These are phyloP conservation scores for Colius striatus DNA, from an alignment of 2,113 vertebrate species.

Conservation along the genomic window DNA sequence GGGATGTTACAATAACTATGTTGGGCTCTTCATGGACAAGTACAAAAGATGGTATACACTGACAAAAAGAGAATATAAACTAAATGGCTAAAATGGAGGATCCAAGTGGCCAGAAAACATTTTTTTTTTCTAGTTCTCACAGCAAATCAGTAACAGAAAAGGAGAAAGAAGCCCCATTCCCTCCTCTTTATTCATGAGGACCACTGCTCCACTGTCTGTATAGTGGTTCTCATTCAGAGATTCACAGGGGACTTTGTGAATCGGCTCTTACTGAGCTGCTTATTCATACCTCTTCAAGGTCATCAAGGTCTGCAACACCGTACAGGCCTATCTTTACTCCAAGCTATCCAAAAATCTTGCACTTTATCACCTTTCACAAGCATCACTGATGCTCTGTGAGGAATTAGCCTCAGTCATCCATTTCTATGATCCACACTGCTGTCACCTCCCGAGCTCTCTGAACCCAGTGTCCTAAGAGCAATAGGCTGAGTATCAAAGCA, in stretches of 20 bases:
- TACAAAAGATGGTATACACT: not conserved
- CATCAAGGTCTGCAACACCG: not conserved
- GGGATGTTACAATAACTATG: not conserved
- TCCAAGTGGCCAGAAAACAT: not conserved
- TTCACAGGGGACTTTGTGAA: not conserved
- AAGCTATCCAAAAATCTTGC: not conserved
- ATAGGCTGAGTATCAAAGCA: not conserved
- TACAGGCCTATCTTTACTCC: too few species aligned
- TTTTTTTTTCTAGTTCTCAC: not conserved
- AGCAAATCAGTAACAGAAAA: not conserved
- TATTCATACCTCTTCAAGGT: not conserved
- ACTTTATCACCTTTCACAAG: not conserved
- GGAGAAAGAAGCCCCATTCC: not conserved
- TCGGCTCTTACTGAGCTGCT: not conserved
- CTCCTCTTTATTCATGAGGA: not conserved
- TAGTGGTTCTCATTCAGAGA: rapidly evolving
- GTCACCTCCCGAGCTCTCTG: not conserved
- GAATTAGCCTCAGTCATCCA: not conserved
- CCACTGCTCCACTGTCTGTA: rapidly evolving
- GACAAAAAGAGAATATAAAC: not conserved
- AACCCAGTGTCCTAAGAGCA: not conserved
- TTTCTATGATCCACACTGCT: not conserved
- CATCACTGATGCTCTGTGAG: not conserved
- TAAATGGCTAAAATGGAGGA: not conserved
- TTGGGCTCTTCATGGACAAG: rapidly evolving